Base-by-base conservation (phyloP, 2,888 invertebrate genomes). In the Blomia tropicalis region DNA sequence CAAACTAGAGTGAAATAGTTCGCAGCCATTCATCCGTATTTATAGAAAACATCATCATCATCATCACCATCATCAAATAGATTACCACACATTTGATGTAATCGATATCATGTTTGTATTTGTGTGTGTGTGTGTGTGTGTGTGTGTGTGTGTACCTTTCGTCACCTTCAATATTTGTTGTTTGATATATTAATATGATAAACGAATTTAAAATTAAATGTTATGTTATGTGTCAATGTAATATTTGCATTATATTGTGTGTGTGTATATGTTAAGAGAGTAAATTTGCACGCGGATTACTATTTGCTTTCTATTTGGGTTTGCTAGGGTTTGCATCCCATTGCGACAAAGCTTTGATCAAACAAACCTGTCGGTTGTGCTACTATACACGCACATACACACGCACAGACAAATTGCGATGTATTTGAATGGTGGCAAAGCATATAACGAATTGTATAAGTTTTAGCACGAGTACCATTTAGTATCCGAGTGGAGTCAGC, bases 281-380 rank as follows among this genome's bases (percentile, higher is more conserved):
- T 41, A 41, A 47, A 47, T 47, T 7, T 47, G n/a, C 51, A 47
- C 51, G n/a, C 51, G 51, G 51, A 47, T 47, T 47, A 47, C 51
- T 47, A 19, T 47, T 47, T 47, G 51, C n/a, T 47, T 47, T n/a
- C n/a, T 47, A 47, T n/a, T 47, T 47, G 22, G 27, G 23, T n/a
- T 25, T 7, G 51, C 51, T 47, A 47, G 51, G 51, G 51, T 47
- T 47, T 27, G 51, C 51, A 27, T 47, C 23, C 51, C 5, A 41
- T 41, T 27, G 7, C 51, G 22, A n/a, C n/a, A 47, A 47, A 47
- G 51, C 51, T 47, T 47, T 47, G 23, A 47, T 47, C 51, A 47
- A 47, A 47, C 51, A 47, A 22, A 47, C 22, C 51, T 47, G 51
- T 19, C n/a, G n/a, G n/a, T 41, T 41, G 41, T 41, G 41, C 41